Evolutionary conservation across 2,888 invertebrate species (phyloP), one percentile per base, ranked within the genome.

Genomic region (Saturnia japonica): DNA sequence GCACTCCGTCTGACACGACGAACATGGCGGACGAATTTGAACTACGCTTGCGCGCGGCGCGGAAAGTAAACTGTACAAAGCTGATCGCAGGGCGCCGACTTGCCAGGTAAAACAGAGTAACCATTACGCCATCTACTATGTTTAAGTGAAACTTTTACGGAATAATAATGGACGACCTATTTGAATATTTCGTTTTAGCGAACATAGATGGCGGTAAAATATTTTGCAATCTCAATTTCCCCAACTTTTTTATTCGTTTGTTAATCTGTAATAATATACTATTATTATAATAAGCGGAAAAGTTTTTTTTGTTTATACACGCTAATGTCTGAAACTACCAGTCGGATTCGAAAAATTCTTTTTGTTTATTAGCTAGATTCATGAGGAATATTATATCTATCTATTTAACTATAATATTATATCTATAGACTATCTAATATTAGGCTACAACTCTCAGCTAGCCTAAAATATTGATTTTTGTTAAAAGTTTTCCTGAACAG

Each of bases 1-100:
- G 91, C 91, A 92, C 89, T 91, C 88, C 91, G 92, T 87, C 90
- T 89, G 93, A 93, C 92, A 91, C 93, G 92, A 92, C 92, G 91
- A 94, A 94, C 92, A 94, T 94, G 93, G 93, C 94, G 93, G 93
- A 91, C 90, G 93, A 88, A 89, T 92, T 92, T 87, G 87, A 91
- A 94, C 93, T 93, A 93, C 93, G 93, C 93, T 89, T 92, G 93
- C 93, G 88, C 86, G 81, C 77, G 78, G 77, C 78, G 78, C 79
- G 77, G 75, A 25, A 28, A 76, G 73, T 72, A 77, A 68, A 75
- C 72, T 76, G 81, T 84, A 83, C 85, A 80, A 34, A 34, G 34
- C 34, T 82, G 80, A 19, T 19, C 19, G 47, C 19, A 47, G 14
- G 19, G 75, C 77, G 79, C 74, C 75, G 73, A 72, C 76, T 73